Evolutionary conservation across 2,797 vertebrate species (phyloP).

Genomic region (Craterocephalus amniculus): DNA sequence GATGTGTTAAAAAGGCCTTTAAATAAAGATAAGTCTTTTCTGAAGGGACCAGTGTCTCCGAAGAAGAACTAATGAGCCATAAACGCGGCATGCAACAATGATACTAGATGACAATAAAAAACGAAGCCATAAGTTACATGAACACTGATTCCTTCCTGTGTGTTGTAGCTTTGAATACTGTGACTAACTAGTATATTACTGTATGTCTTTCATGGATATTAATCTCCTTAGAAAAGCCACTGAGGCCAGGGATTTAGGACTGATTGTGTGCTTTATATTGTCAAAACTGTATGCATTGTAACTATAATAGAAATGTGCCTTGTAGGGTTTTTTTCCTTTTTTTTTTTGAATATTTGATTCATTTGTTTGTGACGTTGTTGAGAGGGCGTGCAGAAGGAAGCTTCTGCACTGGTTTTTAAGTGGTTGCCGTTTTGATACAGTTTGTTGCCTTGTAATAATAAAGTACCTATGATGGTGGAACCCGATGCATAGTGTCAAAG

Average conservation of each 20-base stretch:
- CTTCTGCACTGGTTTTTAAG: conserved; percentile 53
- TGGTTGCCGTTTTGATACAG: conserved; percentile 76
- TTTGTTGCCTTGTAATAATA: conserved; percentile 81
- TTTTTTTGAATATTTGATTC: conserved; percentile 35
- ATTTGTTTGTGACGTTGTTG: conserved; percentile 43
- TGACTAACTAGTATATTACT: conserved; percentile 47
- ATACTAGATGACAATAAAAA: conserved; percentile 12
- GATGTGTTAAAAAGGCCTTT: conserved; percentile 16
- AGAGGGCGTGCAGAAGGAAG: conserved; percentile 19
- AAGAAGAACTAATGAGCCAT: conserved; percentile 35
- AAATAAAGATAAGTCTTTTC: conserved; percentile 1
- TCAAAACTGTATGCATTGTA: conserved; percentile 74
- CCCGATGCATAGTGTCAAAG: conserved; percentile 1
- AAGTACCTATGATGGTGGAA: conserved; percentile 69
- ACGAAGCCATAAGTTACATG: conserved; percentile 43
- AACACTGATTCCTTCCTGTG: conserved; percentile 45
- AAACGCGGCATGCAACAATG: conserved; percentile 23
- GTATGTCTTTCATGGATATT: conserved; percentile 38
- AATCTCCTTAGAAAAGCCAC: conserved; percentile 40
- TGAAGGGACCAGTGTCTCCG: conserved; percentile 3
- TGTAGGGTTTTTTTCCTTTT: conserved; percentile 59
- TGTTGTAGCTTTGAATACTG: conserved; percentile 57
- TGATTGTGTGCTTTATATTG: conserved; percentile 52
- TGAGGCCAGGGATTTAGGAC: conserved; percentile 36
- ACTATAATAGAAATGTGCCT: conserved; percentile 80